A percentile compares a stretch with the other conserved stretches of the same genome.
Evolutionary conservation across 2,113 vertebrate genomes (phyloP).

Genomic region (Vimba vimba): DNA sequence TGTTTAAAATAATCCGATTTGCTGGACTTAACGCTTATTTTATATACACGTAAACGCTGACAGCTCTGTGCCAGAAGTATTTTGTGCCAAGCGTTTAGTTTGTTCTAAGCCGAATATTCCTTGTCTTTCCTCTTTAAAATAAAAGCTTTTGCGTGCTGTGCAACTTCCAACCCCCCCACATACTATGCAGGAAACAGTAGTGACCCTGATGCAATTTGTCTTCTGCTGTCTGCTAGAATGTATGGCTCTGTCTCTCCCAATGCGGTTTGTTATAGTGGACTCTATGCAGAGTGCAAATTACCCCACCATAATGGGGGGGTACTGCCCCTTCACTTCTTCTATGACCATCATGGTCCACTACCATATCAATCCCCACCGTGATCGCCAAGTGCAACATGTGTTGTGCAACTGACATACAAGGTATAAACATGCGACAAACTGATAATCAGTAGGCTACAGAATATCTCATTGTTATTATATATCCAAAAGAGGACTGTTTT

Average conservation of each 20-base stretch:
- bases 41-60: neutral
- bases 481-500: too few species aligned
- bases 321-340: too few species aligned
- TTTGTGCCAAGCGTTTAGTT: neutral
- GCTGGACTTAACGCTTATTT: neutral
- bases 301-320: too few species aligned
- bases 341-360: too few species aligned
- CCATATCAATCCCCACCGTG: too few species aligned
- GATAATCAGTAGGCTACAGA: too few species aligned
- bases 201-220: slow-evolving; percentile 38
- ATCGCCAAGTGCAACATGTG: too few species aligned
- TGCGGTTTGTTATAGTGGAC: slow-evolving; percentile 68
- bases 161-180: neutral
- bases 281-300: too few species aligned
- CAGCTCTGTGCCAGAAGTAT: slow-evolving; percentile 1
- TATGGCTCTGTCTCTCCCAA: slow-evolving; percentile 55
- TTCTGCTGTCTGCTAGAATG: slow-evolving; percentile 24
- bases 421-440: too few species aligned
- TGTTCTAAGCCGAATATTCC: neutral
- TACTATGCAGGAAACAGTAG: neutral
- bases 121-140: slow-evolving; percentile 2
- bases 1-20: slow-evolving; percentile 20
- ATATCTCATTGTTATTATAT: too few species aligned
- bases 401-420: too few species aligned
- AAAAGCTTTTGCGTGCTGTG: slow-evolving; percentile 5